phyloP scores from a whole-genome alignment of 2,113 vertebrate species.

The Gallinago paraguaiae region DNA sequence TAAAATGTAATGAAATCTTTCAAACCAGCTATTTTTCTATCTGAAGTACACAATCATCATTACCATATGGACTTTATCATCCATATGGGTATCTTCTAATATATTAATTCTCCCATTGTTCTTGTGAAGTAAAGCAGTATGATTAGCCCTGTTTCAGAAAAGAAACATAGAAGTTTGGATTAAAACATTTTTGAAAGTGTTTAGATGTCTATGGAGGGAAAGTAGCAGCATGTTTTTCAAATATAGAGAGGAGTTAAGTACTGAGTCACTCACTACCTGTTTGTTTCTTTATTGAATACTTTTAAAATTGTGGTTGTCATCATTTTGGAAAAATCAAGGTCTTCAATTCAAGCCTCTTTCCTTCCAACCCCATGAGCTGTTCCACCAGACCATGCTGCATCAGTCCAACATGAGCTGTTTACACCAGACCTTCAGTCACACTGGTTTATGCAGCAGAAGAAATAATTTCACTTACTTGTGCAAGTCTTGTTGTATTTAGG shows the following conservation, averaged over 20 bases:
- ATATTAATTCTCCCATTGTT: background rate
- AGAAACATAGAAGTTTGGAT: background rate
- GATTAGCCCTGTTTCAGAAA: background rate
- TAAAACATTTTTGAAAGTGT: background rate
- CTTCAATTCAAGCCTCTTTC: background rate
- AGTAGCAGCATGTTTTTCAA: background rate
- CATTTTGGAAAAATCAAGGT: background rate
- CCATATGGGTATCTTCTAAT: background rate
- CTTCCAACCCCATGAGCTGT: background rate
- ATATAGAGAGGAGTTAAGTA: background rate
- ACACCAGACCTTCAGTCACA: background rate
- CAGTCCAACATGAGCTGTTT: background rate
- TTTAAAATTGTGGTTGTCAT: background rate
- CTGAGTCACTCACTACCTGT: background rate
- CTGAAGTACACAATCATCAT: background rate
- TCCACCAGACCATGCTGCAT: background rate
- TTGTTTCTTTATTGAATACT: background rate
- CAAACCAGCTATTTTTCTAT: background rate
- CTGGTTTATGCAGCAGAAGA: background rate
- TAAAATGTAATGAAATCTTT: background rate
- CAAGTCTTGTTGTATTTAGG: conserved; percentile 94
- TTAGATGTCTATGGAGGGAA: background rate
- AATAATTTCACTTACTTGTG: conserved; percentile 83
- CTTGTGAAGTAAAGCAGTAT: background rate
- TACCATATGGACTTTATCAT: background rate